Conservation (phyloP, 2,888 invertebrate genomes). For the Nasonia oneida region DNA sequence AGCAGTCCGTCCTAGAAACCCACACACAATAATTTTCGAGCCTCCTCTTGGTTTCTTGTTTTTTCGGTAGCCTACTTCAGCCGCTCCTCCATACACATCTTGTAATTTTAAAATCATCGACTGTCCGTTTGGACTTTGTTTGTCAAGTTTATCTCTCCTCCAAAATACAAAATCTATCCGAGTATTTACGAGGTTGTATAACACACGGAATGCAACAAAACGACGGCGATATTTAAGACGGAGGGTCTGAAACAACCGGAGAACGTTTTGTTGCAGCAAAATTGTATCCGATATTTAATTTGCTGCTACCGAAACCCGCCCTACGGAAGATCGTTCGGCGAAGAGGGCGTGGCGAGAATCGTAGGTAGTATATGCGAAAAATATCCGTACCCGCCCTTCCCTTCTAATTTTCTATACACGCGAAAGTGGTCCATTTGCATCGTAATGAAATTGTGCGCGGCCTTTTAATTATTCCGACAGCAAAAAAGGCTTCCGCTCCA, state of each 20-base stretch:
- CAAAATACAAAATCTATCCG: neutral
- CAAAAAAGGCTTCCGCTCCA: slow-evolving; percentile 7
- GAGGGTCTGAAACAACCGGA: neutral
- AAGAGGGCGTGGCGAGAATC: slow-evolving; percentile 5
- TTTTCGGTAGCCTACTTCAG: neutral
- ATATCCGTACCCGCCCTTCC: slow-evolving; percentile 1
- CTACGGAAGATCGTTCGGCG: slow-evolving; percentile 2
- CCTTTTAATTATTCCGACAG: slow-evolving; percentile 5
- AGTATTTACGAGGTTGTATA: neutral
- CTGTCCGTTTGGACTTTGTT: neutral
- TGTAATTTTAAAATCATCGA: slow-evolving; percentile 11
- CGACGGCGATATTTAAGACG: neutral
- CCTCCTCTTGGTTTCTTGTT: neutral
- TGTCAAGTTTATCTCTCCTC: neutral
- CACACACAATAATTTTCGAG: neutral
- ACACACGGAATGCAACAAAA: neutral
- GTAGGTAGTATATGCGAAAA: neutral
- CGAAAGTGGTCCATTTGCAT: slow-evolving; percentile 7
- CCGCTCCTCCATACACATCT: neutral
- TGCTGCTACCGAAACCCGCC: slow-evolving; percentile 10
- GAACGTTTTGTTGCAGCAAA: slow-evolving; percentile 3
- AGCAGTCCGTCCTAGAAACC: neutral
- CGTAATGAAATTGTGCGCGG: slow-evolving; percentile 7
- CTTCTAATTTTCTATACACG: slow-evolving; percentile 4
- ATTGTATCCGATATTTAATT: slow-evolving; percentile 9